Evolutionary conservation across 2,888 invertebrate species (phyloP), one percentile per base, ranked within the genome.

Genomic region (Drosophila longiperda): DNA sequence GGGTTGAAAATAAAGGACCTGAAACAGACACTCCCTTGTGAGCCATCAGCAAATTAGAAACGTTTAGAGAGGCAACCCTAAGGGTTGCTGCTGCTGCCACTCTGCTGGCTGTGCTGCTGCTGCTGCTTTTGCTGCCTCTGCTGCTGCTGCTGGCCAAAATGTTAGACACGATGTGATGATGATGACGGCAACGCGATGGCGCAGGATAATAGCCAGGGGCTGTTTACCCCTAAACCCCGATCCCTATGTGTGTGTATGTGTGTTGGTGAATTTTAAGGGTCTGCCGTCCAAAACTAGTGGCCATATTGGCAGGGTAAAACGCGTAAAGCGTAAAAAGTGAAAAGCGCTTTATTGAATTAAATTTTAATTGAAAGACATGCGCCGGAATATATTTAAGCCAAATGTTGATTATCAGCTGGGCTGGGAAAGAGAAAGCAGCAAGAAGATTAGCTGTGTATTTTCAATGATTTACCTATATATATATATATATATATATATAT

Each of bases 11-110:
- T 40, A 29, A 49, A 15, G 34, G 20, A 54, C 58, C 48, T 36
- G 26, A 38, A 48, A 72, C 71, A 59, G 78, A 80, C 89, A 91
- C 90, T 91, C 90, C 90, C 91, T 78, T 79, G 89, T 83, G 91
- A 71, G 86, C 87, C 86, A 91, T 91, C 90, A 91, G 84, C 91
- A 90, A 90, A 90, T 91, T 90, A 87, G 89, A 85, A 85, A 88
- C 89, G 83, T 87, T 89, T 89, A 86, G 88, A 71, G 57, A 58
- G 52, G 48, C 64, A 65, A 40, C 8, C 29, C 42, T 66, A 78
- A 73, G 77, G 77, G 77, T 77, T 69, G 76, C 40, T 38, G 36
- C 52, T 20, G 26, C 48, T 26, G 9, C 40, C 48, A 26, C 26
- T 34, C 62, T 34, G 12, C 20, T 20, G 3, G 3, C 38, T 36